Percentiles rank a stretch among this genome's conserved stretches.
Evolutionary conservation across 2,888 invertebrate species (phyloP).

Genomic region (Lamellibrachia satsuma): DNA sequence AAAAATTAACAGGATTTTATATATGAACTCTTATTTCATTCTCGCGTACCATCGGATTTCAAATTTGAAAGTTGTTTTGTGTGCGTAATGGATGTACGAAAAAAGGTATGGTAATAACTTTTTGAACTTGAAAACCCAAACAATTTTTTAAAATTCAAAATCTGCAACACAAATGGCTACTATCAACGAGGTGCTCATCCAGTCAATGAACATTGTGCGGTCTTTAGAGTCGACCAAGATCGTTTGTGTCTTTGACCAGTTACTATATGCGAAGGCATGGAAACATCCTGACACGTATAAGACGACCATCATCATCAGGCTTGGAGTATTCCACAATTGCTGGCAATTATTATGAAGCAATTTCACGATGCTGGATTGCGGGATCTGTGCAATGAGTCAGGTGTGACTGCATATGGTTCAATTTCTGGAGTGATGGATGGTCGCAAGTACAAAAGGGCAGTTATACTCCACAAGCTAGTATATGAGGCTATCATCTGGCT

Average conservation of each 20-base stretch:
- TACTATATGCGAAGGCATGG: conserved; percentile 46
- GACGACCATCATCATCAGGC: conserved; percentile 32
- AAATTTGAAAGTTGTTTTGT: no score
- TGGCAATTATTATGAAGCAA: conserved; percentile 42
- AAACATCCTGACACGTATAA: conserved; percentile 35
- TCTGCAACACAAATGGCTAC: no score
- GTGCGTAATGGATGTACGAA: no score
- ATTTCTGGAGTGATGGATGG: conserved; percentile 39
- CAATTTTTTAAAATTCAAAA: no score
- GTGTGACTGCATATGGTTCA: conserved; percentile 43
- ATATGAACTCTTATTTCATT: no score
- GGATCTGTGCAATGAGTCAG: conserved; percentile 42
- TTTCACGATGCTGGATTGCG: conserved; percentile 44
- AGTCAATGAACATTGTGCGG: no score
- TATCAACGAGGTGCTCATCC: no score
- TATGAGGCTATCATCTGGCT: conserved; percentile 41
- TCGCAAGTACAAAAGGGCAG: conserved; percentile 33
- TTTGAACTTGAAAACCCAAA: no score
- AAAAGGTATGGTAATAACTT: no score
- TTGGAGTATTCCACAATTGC: conserved; percentile 44
- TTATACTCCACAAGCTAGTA: conserved; percentile 38
- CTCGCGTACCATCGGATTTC: no score
- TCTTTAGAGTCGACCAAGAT: conserved; percentile 20
- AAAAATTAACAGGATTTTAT: no score
- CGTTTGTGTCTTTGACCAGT: conserved; percentile 39